A percentile compares a stretch with the other conserved stretches of the same genome.
These are phyloP conservation scores for Rhyzopertha dominica DNA, from an alignment of 1,140 invertebrate species.

Conservation along the genomic window DNA sequence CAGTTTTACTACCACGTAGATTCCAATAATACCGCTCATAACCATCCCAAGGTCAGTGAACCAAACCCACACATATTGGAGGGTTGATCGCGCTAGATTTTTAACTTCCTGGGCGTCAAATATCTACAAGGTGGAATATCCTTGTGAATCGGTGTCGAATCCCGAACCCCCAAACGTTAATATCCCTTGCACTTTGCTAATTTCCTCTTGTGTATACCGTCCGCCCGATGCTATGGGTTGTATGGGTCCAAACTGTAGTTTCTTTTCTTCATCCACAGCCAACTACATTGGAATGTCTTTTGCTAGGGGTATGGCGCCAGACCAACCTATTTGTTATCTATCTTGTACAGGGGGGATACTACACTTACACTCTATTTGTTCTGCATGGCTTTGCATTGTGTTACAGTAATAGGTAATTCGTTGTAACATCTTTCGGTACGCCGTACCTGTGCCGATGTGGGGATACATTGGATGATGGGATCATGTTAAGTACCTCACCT, in stretches of 20 bases:
- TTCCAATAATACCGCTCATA: conserved; percentile 10
- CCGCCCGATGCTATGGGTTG: conserved; percentile 9
- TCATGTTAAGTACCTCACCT: too few relatives aligned
- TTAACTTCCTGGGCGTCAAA: conserved; percentile 9
- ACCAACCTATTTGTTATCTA: too few relatives aligned
- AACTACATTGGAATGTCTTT: too few relatives aligned
- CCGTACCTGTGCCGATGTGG: too few relatives aligned
- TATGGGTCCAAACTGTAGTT: conserved; percentile 11
- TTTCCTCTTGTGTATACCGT: conserved; percentile 16
- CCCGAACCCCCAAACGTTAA: conserved; percentile 12
- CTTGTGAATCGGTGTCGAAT: conserved; percentile 9
- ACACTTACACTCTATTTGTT: too few relatives aligned
- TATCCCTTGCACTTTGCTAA: conserved; percentile 6
- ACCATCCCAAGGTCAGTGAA: conserved; percentile 12
- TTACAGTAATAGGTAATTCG: too few relatives aligned
- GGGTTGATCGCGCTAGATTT: neutral
- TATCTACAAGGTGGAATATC: neutral
- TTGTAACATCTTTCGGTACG: too few relatives aligned
- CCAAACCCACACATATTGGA: conserved; percentile 13
- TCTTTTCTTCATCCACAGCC: too few relatives aligned
- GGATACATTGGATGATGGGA: too few relatives aligned
- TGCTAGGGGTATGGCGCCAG: too few relatives aligned
- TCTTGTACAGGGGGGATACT: too few relatives aligned
- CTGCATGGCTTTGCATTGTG: too few relatives aligned
- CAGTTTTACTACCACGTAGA: conserved; percentile 7